Conservation (phyloP, 1,140 invertebrate species). For the Drosophila micromelanica region DNA sequence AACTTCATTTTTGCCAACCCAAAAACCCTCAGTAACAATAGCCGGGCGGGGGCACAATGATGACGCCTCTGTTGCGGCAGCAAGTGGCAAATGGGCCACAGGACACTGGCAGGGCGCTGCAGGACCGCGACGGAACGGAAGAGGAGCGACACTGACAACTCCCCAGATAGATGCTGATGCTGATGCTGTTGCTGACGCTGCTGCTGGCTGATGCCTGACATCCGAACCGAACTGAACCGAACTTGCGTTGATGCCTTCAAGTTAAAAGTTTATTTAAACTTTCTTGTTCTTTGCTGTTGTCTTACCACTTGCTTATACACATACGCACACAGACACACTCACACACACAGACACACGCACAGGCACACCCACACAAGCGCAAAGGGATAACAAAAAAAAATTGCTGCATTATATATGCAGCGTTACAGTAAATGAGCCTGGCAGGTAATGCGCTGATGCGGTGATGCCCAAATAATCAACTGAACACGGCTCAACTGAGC, state of each 20-base stretch:
- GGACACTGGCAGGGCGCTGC: constrained; percentile 52
- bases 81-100: constrained; percentile 71
- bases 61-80: constrained; percentile 75
- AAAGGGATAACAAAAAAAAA: constrained; percentile 74
- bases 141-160: constrained; percentile 67
- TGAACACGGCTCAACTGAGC: constrained; percentile 18
- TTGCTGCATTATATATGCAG: constrained; percentile 76
- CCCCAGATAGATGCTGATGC: constrained; percentile 61
- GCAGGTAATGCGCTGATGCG: constrained; percentile 19
- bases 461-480: constrained; percentile 41
- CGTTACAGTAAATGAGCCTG: constrained; percentile 65
- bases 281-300: constrained; percentile 60
- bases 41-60: constrained; percentile 55
- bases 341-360: neutral
- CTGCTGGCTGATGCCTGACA: constrained; percentile 65
- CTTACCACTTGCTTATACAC: constrained; percentile 9
- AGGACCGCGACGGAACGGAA: constrained; percentile 17
- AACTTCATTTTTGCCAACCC: constrained; percentile 77
- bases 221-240: constrained; percentile 57
- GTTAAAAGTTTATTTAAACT: constrained; percentile 78
- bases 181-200: constrained; percentile 14
- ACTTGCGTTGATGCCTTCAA: constrained; percentile 72
- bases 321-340: constrained; percentile 6
- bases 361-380: neutral
- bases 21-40: constrained; percentile 42